Conservation (phyloP, 2,797 vertebrate species). For the Fundulus diaphanus region DNA sequence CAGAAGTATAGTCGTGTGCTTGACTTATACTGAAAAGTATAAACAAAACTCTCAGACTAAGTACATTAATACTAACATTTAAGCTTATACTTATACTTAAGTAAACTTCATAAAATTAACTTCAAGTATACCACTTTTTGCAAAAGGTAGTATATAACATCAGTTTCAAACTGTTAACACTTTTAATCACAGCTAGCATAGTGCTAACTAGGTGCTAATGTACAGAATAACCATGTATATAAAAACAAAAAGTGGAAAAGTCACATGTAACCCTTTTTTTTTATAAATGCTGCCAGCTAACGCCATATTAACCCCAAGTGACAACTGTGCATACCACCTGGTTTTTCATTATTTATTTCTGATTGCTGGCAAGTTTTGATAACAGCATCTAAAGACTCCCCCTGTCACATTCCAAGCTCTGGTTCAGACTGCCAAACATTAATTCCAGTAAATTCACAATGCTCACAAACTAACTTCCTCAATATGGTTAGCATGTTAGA, state of each 20-base stretch:
- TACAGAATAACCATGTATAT: no score
- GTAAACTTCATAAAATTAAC: no score
- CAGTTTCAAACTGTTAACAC: no score
- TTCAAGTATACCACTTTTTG: no score
- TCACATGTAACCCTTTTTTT: constrained; percentile 44
- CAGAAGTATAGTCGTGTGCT: no score
- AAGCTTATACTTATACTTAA: no score
- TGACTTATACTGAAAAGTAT: no score
- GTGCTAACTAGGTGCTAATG: no score
- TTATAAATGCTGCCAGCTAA: constrained; percentile 27
- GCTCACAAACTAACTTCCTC: neutral
- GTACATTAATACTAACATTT: no score
- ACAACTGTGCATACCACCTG: neutral
- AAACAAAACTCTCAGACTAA: no score
- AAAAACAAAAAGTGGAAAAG: constrained; percentile 36
- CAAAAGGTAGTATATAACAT: no score
- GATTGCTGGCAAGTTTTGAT: neutral
- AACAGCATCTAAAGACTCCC: neutral
- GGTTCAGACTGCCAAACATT: neutral
- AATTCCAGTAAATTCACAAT: neutral
- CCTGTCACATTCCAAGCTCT: neutral
- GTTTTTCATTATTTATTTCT: neutral
- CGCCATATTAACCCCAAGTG: neutral
- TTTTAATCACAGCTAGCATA: no score
- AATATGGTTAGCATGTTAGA: neutral